Base-by-base conservation (phyloP, 2,888 invertebrate species). In the Branchinecta sandiegonensis region DNA sequence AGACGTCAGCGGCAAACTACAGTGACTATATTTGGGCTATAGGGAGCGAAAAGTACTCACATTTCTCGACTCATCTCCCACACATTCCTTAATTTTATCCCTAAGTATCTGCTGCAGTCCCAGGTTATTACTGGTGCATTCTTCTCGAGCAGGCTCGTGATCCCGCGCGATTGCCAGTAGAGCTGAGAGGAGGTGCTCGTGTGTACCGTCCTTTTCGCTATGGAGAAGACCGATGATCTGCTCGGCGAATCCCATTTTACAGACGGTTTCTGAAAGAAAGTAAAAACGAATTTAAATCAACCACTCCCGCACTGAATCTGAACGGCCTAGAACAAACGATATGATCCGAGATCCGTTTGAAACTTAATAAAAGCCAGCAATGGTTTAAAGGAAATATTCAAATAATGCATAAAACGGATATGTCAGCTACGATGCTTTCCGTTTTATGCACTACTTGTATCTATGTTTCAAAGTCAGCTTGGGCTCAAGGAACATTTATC, bases 141-240 rank as follows among this genome's bases (percentile, higher is more conserved):
- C 79, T 14, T 73, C 73, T 12, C 78, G 72, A 5, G 78, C 78
- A 50, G 76, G 74, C 11, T 75, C 73, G 74, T 81, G 80, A 66
- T 80, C 77, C 48, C 77, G 76, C 6, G 81, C 77, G 14, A 84
- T 72, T 14, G 76, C 73, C 14, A 80, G 73, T 46, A 84, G 74
- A 4, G 83, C 79, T 8, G 78, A 76, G 69, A 83, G 74, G 9
- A 82, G 73, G 73, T 83, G 81, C 74, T 84, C 83, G 71, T 83
- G 81, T 69, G 77, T 71, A 72, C 74, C 67, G n/a, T 73, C 72
- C 69, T 79, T 78, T 17, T 76, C 76, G 48, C 74, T 73, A 65
- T 74, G 74, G 14, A 79, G 72, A 47, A 77, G 73, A 47, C 74
- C 75, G 0, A 78, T 74, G 56, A 80, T 71, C 70, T 78, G 78